phyloP scores from a whole-genome alignment of 2,797 vertebrate species.

The Cossypha polioptera region DNA sequence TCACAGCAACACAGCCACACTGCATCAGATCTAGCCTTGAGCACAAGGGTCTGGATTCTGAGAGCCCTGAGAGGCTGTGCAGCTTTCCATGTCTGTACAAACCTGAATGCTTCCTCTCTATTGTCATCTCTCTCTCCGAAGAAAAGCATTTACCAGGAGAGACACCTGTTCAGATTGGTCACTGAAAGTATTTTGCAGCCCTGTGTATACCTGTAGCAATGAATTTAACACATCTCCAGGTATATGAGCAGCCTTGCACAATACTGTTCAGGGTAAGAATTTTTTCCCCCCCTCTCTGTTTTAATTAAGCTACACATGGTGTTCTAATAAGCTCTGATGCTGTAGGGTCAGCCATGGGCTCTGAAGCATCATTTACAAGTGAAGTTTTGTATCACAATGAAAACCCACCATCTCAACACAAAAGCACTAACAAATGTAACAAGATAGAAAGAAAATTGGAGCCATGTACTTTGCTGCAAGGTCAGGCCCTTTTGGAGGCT shows the following conservation, averaged over 20 bases:
- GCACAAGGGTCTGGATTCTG: neutral
- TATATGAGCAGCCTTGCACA: neutral
- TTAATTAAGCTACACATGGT: neutral
- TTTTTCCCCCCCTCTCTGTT: neutral
- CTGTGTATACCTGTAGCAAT: neutral
- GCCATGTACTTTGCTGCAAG: neutral
- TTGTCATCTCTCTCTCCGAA: neutral
- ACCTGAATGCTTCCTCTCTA: neutral
- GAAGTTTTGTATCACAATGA: neutral
- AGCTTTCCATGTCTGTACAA: accelerated
- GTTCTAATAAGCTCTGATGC: neutral
- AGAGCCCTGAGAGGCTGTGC: neutral
- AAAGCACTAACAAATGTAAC: neutral
- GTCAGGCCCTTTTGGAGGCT: neutral
- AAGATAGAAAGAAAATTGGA: neutral
- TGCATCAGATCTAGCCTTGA: neutral
- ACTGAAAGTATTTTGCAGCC: neutral
- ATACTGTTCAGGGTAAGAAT: neutral
- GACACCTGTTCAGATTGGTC: neutral
- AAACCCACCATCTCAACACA: neutral
- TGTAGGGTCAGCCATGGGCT: neutral
- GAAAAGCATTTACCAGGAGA: neutral
- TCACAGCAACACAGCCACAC: neutral
- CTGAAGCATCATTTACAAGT: neutral
- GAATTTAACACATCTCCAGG: neutral